Conservation (phyloP, 2,888 invertebrate genomes). For the Sinelater perroti region DNA sequence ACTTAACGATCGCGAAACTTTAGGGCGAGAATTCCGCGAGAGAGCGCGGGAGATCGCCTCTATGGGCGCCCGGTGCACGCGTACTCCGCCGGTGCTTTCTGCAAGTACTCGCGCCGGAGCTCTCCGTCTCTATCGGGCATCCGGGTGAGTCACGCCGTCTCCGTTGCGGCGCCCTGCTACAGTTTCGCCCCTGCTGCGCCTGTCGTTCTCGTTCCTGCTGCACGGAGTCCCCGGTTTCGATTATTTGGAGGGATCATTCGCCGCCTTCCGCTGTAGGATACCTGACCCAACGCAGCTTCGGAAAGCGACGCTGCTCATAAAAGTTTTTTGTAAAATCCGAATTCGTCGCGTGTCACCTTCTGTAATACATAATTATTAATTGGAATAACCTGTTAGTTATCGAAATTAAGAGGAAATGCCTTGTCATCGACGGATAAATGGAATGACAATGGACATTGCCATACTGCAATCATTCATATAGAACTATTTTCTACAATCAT, state of each 20-base stretch:
- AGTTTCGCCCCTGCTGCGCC: slow-evolving; percentile 13
- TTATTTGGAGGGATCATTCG: slow-evolving; percentile 8
- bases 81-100: slow-evolving; percentile 16
- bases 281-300: no score
- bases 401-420: no score
- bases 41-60: neutral
- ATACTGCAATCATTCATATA: no score
- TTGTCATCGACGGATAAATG: no score
- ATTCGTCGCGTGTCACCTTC: no score
- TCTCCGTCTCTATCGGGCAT: slow-evolving; percentile 11
- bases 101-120: slow-evolving; percentile 9
- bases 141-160: neutral
- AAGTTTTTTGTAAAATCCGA: no score
- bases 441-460: no score
- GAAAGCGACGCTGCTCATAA: no score
- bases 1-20: slow-evolving; percentile 26
- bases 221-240: slow-evolving; percentile 4
- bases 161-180: neutral
- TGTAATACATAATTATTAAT: no score
- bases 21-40: slow-evolving; percentile 1
- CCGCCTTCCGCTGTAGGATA: no score
- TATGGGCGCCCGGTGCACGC: slow-evolving; percentile 18
- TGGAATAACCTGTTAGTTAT: no score
- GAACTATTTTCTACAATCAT: no score
- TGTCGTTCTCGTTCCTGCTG: slow-evolving; percentile 15